phyloP scores from a whole-genome alignment of 2,888 invertebrate genomes.

The Malacosoma neustria region DNA sequence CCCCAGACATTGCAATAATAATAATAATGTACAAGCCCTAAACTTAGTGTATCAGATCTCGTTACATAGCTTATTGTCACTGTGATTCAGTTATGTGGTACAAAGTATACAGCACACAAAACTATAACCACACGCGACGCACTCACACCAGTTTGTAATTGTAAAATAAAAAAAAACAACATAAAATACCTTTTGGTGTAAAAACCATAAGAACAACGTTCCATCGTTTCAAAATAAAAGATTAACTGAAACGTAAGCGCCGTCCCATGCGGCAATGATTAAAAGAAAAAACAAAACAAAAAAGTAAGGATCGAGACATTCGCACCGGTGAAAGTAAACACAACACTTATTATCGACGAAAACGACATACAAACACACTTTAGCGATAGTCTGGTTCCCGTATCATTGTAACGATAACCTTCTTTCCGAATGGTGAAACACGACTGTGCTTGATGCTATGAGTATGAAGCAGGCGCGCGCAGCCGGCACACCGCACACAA shows the following conservation, averaged over 20 bases:
- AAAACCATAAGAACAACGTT: constrained; percentile 87
- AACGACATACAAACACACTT: constrained; percentile 75
- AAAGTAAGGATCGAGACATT: constrained; percentile 70
- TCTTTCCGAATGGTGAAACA: constrained; percentile 66
- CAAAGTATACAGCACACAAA: constrained; percentile 28
- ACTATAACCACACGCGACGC: constrained; percentile 56
- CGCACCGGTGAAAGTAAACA: constrained; percentile 74
- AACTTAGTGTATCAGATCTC: no score
- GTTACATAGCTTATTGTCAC: no score
- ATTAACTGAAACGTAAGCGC: constrained; percentile 72
- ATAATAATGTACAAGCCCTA: constrained; percentile 33
- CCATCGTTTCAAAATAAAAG: constrained; percentile 80
- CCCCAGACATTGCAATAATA: constrained; percentile 61
- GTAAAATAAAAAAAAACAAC: constrained; percentile 70
- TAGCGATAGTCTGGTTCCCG: constrained; percentile 69
- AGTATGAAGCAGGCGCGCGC: constrained; percentile 33
- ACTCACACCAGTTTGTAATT: constrained; percentile 54
- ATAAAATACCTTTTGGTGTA: constrained; percentile 87
- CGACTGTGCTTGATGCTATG: constrained; percentile 37
- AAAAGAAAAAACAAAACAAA: constrained; percentile 64
- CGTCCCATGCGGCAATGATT: constrained; percentile 70
- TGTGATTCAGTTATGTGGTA: no score
- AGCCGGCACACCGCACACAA: constrained; percentile 48
- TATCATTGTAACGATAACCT: constrained; percentile 69
- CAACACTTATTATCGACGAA: constrained; percentile 73